Evolutionary conservation across 53 echinoderm and acorn worm species (phyloP).

Genomic region (Antedon mediterranea): DNA sequence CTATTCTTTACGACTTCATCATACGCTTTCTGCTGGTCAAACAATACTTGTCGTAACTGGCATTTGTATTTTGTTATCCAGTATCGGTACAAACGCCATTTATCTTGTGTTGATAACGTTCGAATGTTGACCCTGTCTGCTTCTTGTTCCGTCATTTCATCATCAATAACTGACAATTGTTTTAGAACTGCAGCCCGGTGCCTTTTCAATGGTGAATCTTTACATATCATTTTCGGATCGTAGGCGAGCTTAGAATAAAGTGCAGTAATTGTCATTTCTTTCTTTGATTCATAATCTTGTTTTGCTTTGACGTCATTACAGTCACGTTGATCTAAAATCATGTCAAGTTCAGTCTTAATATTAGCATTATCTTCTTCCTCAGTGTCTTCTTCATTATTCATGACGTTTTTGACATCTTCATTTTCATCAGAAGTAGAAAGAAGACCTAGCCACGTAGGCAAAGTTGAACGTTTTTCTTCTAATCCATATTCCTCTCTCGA

Average conservation of each 20-base stretch:
- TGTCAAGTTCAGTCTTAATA: background rate
- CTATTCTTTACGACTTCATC: background rate
- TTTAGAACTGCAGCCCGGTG: background rate
- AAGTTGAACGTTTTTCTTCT: background rate
- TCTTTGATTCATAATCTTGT: background rate
- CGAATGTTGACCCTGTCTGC: constrained; percentile 37
- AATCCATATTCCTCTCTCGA: background rate
- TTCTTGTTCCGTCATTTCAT: constrained; percentile 32
- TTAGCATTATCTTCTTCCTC: background rate
- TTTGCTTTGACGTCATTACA: background rate
- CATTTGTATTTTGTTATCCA: background rate
- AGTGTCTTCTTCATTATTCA: background rate
- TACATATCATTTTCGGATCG: background rate
- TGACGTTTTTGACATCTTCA: background rate
- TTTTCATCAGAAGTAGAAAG: background rate
- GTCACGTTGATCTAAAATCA: background rate
- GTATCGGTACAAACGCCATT: background rate
- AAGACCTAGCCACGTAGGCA: background rate
- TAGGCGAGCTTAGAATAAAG: background rate
- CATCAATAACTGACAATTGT: background rate
- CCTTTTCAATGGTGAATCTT: background rate
- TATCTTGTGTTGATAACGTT: constrained; percentile 20
- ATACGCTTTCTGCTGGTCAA: background rate
- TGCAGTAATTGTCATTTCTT: background rate
- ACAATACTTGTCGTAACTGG: background rate